Base-by-base conservation (phyloP, 2,797 vertebrate species). In the Acipenser oxyrinchus region DNA sequence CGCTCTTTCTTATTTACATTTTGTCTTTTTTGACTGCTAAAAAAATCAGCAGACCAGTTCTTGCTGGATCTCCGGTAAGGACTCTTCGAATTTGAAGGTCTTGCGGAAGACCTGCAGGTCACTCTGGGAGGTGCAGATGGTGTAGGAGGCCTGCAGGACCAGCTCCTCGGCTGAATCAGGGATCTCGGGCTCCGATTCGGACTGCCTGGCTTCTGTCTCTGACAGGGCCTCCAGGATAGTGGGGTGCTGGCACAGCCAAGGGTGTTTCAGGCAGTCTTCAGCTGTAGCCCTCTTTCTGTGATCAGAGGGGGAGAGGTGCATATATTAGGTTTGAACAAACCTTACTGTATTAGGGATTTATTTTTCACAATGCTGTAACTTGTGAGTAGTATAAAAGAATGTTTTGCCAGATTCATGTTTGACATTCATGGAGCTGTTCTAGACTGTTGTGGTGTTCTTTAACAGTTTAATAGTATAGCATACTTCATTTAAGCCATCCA, bases 251-350 rank as follows among this genome's bases (percentile, higher is more conserved):
- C 76, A 84, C 68, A 93, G 83, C 92, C 92, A 93, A 61, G 86
- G 82, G 77, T 93, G 92, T 70, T 76, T 73, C 69, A 92, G 84
- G 71, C 90, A 88, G 73, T 92, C 84, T 18, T 91, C 86, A 48
- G 91, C 91, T 0, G 87, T 87, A 68, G 86, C 82, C 71, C 92
- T 82, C 73, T 90, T 84, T 18, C 89, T 91, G 82, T 7, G 66
- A 70, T 10, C 12, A 48, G 10, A 72, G 9, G 18, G 4, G 37
- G 37, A 66, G 13, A 60, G 15, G 62, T 15, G 2, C 55, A 37
- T 37, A 37, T 37, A 37, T 37, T 37, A 37, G 37, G 37, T 37
- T 37, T 37, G 37, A 4, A 37, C 37, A 37, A 37, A 37, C 37
- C 4, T 37, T 37, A 37, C 37, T 37, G 37, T 37, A 37, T 5